Percentiles rank a stretch among this genome's conserved stretches.
Conservation (phyloP, 1,140 invertebrate genomes). For the Hycleus cichorii region DNA sequence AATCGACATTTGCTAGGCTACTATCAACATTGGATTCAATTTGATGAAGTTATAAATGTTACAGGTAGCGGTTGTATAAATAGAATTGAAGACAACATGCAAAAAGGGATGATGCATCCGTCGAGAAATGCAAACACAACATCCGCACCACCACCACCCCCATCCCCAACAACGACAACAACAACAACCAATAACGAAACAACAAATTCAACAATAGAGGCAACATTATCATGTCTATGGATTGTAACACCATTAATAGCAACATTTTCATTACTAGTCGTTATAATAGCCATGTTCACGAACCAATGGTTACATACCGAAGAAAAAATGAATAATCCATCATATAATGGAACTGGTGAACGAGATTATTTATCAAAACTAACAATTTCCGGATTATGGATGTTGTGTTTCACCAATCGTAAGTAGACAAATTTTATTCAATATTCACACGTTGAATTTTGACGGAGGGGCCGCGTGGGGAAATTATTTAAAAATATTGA, state of each 20-base stretch:
- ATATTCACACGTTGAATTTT: too few species aligned
- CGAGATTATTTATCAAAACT: constrained; percentile 56
- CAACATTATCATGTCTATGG: constrained; percentile 52
- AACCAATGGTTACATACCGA: constrained; percentile 64
- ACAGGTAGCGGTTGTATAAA: too few species aligned
- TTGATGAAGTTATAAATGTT: too few species aligned
- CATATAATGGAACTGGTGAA: constrained; percentile 55
- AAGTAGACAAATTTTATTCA: constrained; percentile 39
- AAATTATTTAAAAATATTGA: too few species aligned
- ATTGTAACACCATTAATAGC: constrained; percentile 57
- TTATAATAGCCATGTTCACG: constrained; percentile 56
- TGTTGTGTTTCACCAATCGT: constrained; percentile 63
- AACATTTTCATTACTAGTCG: constrained; percentile 54
- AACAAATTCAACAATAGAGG: constrained; percentile 39
- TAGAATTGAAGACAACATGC: not conserved
- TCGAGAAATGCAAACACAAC: constrained; percentile 19
- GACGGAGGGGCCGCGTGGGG: too few species aligned
- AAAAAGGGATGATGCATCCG: not conserved
- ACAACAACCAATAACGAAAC: constrained; percentile 3
- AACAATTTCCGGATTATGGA: constrained; percentile 63
- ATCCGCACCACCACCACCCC: not conserved
- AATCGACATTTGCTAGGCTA: too few species aligned
- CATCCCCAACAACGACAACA: constrained; percentile 17
- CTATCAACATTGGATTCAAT: too few species aligned
- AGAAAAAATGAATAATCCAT: constrained; percentile 60